These are phyloP conservation scores for Scalopus aquaticus DNA, from an alignment of 2,113 vertebrate species.

Conservation along the genomic window DNA sequence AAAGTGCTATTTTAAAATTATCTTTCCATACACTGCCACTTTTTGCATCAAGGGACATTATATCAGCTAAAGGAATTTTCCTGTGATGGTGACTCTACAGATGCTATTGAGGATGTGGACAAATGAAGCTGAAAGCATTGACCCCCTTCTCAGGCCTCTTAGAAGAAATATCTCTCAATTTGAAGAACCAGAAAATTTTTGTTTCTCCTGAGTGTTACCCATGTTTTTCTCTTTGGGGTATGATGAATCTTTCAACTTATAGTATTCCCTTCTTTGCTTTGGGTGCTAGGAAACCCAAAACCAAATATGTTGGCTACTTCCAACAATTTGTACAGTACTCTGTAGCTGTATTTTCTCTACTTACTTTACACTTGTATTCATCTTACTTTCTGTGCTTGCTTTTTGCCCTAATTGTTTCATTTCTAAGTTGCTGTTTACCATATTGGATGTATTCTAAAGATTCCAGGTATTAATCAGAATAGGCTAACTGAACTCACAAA, in stretches of 20 bases:
- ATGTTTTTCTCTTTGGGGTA: too few species aligned
- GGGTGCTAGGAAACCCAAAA: background rate
- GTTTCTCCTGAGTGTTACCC: background rate
- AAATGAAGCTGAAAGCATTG: background rate
- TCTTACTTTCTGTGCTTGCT: background rate
- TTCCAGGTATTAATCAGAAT: background rate
- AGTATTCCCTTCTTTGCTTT: background rate
- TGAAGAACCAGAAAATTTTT: background rate
- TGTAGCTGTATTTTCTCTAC: background rate
- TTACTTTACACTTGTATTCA: background rate
- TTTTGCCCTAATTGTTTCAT: background rate
- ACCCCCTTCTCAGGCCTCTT: background rate
- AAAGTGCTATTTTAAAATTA: background rate
- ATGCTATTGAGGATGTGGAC: background rate
- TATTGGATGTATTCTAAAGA: background rate
- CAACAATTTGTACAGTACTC: background rate
- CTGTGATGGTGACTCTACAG: background rate
- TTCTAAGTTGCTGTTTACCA: background rate
- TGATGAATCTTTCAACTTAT: background rate
- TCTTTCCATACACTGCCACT: background rate
- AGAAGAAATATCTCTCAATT: background rate
- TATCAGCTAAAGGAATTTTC: background rate
- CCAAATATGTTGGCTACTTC: background rate
- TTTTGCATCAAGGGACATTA: background rate
- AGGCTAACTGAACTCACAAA: background rate